Percentiles rank a stretch among this genome's conserved stretches.
phyloP scores from a whole-genome alignment of 2,797 vertebrate species.

The Luscinia megarhynchos region DNA sequence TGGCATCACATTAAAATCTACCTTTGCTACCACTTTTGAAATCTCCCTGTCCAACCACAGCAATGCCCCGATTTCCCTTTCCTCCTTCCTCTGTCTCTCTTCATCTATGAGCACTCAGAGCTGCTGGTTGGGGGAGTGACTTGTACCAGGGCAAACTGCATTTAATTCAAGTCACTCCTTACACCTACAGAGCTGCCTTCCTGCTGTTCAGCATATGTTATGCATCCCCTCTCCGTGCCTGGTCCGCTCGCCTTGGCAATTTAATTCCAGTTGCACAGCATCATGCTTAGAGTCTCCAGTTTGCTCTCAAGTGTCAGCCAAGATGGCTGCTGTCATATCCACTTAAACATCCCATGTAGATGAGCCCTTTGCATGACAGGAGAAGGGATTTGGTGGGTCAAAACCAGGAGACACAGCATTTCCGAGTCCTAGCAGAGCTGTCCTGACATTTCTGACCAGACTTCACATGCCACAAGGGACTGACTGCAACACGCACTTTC shows the following conservation, averaged over 20 bases:
- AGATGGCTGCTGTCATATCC: constrained; percentile 55
- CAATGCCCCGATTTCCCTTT: not conserved
- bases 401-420: not conserved
- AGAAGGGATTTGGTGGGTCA: constrained; percentile 3
- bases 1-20: not conserved
- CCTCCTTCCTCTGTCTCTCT: not conserved
- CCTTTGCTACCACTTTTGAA: not conserved
- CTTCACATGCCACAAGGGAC: not conserved
- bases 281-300: constrained; percentile 31
- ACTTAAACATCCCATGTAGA: constrained; percentile 31
- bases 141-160: constrained; percentile 9
- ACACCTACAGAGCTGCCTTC: constrained; percentile 42
- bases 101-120: not conserved
- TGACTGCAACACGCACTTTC: not conserved
- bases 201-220: constrained; percentile 53
- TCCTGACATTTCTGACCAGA: not conserved
- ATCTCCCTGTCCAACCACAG: not conserved
- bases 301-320: constrained; percentile 56
- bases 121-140: not conserved
- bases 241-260: not conserved
- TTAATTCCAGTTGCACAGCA: constrained; percentile 24
- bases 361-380: not conserved
- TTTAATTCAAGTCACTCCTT: constrained; percentile 55
- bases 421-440: not conserved
- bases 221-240: not conserved